Conservation (phyloP, 2,888 invertebrate species). For the Fabriciana adippe region DNA sequence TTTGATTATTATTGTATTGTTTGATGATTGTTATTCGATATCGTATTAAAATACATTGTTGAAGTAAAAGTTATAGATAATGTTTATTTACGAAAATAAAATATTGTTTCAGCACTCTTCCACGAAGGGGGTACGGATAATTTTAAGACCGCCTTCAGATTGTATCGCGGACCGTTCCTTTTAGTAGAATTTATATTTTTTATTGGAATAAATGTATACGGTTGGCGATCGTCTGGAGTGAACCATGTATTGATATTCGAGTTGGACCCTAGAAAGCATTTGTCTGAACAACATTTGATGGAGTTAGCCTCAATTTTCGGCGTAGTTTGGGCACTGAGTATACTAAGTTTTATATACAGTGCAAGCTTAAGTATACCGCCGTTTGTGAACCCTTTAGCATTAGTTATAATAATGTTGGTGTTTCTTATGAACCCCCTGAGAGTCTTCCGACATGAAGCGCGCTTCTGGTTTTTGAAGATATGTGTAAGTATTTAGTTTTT, state of each 20-base stretch:
- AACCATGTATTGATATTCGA: slow-evolving; percentile 99
- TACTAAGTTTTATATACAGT: slow-evolving; percentile 91
- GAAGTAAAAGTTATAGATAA: not conserved
- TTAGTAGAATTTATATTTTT: slow-evolving; percentile 96
- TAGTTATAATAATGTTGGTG: slow-evolving; percentile 89
- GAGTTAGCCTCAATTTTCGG: slow-evolving; percentile 96
- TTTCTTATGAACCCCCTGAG: slow-evolving; percentile 96
- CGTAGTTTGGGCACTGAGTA: slow-evolving; percentile 96
- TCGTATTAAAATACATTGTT: not conserved
- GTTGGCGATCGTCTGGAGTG: slow-evolving; percentile 98
- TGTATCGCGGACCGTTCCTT: slow-evolving; percentile 97
- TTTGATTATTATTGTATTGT: not conserved
- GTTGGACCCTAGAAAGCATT: slow-evolving; percentile 96
- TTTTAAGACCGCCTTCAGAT: slow-evolving; percentile 92
- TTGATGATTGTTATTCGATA: too few relatives aligned
- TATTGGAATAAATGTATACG: slow-evolving; percentile 97
- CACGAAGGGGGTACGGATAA: slow-evolving; percentile 87
- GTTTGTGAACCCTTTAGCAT: slow-evolving; percentile 93
- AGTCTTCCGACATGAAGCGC: slow-evolving; percentile 94
- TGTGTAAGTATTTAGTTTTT: slow-evolving; percentile 84
- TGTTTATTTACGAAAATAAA: not conserved
- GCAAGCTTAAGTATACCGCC: slow-evolving; percentile 93
- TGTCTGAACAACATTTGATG: slow-evolving; percentile 96
- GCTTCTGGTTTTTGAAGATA: slow-evolving; percentile 96
- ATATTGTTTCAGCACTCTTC: slow-evolving; percentile 85